Percentiles rank a stretch among this genome's conserved stretches.
Evolutionary conservation across 2,888 invertebrate species (phyloP).

Genomic region (Acanthosepion esculentum): DNA sequence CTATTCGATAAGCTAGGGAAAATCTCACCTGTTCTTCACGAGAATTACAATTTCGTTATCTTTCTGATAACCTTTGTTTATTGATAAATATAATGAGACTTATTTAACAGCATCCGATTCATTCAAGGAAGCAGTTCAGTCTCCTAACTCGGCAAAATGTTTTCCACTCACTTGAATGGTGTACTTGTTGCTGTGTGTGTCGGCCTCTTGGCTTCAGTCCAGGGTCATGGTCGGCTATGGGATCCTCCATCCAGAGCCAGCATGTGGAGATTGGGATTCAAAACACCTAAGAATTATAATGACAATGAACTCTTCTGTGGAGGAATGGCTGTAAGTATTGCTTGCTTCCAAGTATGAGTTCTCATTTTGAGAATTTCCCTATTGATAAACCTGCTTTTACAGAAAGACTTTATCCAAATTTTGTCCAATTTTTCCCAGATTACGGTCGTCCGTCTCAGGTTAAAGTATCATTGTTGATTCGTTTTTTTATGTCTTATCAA

Average conservation of each 20-base stretch:
- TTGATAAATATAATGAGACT: background rate
- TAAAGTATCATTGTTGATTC: too few relatives aligned
- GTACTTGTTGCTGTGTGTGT: slow-evolving; percentile 48
- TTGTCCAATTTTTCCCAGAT: too few relatives aligned
- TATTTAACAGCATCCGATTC: background rate
- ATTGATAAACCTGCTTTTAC: background rate
- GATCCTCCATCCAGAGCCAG: slow-evolving; percentile 59
- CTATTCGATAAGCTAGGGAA: background rate
- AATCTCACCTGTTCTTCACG: background rate
- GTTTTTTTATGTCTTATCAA: too few relatives aligned
- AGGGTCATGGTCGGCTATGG: slow-evolving; percentile 56
- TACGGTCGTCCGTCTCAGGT: too few relatives aligned
- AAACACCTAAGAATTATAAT: slow-evolving; percentile 56
- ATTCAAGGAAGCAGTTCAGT: too few relatives aligned
- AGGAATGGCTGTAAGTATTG: slow-evolving; percentile 56
- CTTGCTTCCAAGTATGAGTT: background rate
- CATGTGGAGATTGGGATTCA: slow-evolving; percentile 58
- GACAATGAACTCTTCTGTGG: slow-evolving; percentile 59
- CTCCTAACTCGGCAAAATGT: background rate
- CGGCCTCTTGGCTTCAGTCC: background rate
- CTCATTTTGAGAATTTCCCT: background rate
- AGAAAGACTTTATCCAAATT: background rate
- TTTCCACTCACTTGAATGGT: background rate
- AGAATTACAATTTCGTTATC: background rate
- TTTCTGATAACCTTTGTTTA: background rate